These are phyloP conservation scores for Sorex fumeus DNA, from an alignment of 2,113 vertebrate species.

Conservation along the genomic window DNA sequence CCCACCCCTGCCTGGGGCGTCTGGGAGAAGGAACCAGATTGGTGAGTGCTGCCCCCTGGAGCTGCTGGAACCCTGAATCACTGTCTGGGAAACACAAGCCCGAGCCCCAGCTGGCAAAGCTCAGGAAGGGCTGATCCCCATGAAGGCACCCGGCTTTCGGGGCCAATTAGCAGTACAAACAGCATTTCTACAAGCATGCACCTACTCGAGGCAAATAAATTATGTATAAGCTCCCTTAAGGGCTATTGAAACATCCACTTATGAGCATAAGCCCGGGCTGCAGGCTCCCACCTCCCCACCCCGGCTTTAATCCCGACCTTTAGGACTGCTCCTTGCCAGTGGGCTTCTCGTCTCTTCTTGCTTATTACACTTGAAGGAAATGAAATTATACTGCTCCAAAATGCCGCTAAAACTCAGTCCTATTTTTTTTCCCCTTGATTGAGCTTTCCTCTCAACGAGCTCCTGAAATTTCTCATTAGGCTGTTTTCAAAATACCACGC, in stretches of 20 bases:
- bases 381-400: slow-evolving; percentile 31
- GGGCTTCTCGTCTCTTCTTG: slow-evolving; percentile 29
- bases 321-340: slow-evolving; percentile 23
- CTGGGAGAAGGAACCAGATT: neutral
- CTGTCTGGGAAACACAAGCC: neutral
- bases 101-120: slow-evolving; percentile 1
- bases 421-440: neutral
- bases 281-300: slow-evolving; percentile 18
- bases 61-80: too few species aligned
- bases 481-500: slow-evolving; percentile 69
- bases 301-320: slow-evolving; percentile 73
- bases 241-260: slow-evolving; percentile 13
- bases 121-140: slow-evolving; percentile 1
- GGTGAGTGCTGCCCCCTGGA: neutral
- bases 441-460: slow-evolving; percentile 38
- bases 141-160: slow-evolving; percentile 50
- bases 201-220: slow-evolving; percentile 77
- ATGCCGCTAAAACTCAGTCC: neutral
- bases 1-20: neutral
- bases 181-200: slow-evolving; percentile 54
- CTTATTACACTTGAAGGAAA: slow-evolving; percentile 65
- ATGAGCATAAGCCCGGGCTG: neutral
- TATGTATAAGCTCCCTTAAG: slow-evolving; percentile 66
- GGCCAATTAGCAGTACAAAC: slow-evolving; percentile 71
- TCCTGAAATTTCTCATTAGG: slow-evolving; percentile 72